Evolutionary conservation across 2,113 vertebrate genomes (phyloP).

Genomic region (Eptatretus burgeri): DNA sequence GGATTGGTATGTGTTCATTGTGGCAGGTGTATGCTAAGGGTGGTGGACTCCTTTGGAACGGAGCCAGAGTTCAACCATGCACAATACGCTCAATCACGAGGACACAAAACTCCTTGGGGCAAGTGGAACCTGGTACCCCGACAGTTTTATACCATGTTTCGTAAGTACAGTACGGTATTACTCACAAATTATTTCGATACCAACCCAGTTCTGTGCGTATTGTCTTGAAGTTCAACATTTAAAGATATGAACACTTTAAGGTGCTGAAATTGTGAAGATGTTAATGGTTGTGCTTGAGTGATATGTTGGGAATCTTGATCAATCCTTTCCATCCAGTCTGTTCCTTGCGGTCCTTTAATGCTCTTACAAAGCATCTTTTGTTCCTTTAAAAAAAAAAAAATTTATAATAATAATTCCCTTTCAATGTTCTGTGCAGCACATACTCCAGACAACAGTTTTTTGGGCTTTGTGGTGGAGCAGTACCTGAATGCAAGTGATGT

Average conservation of each 20-base stretch:
- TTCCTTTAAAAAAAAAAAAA: not conserved
- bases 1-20: not conserved
- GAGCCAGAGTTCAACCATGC: constrained; percentile 96
- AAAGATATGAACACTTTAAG: too few relatives aligned
- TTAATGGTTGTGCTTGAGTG: too few relatives aligned
- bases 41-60: constrained; percentile 82
- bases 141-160: constrained; percentile 98
- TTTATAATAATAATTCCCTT: constrained; percentile 10
- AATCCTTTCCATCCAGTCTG: too few relatives aligned
- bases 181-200: too few relatives aligned
- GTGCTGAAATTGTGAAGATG: too few relatives aligned
- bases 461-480: constrained; percentile 93
- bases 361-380: not conserved
- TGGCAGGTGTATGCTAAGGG: constrained; percentile 78
- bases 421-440: constrained; percentile 31
- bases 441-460: constrained; percentile 91
- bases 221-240: too few relatives aligned
- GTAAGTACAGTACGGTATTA: constrained; percentile 28
- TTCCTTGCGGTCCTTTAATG: not conserved
- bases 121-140: constrained; percentile 98
- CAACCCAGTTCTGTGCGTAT: too few relatives aligned
- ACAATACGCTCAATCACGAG: constrained; percentile 85
- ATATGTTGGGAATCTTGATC: too few relatives aligned
- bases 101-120: constrained; percentile 93
- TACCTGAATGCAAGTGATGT: constrained; percentile 91